A percentile compares a stretch with the other conserved stretches of the same genome.
Evolutionary conservation across 2,888 invertebrate genomes (phyloP).

Genomic region (Leptothorax acervorum): DNA sequence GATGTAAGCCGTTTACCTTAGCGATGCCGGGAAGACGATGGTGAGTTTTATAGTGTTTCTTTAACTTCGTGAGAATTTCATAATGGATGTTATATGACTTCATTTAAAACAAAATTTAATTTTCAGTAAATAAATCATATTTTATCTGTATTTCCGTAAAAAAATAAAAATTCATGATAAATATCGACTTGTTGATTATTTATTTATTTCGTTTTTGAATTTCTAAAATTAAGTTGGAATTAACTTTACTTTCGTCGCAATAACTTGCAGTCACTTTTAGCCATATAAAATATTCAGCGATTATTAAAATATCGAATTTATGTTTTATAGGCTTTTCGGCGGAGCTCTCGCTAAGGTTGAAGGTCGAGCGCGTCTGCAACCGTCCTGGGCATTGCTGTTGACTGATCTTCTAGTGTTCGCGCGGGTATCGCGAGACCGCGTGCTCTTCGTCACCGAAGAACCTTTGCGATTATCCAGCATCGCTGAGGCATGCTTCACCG

Average conservation of each 20-base stretch:
- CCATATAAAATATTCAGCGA: background rate
- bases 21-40: constrained; percentile 94
- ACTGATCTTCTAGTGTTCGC: constrained; percentile 94
- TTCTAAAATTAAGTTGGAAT: background rate
- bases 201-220: background rate
- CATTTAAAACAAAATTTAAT: background rate
- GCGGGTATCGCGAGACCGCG: constrained; percentile 94
- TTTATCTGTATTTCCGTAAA: background rate
- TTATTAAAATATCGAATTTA: background rate
- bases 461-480: constrained; percentile 92
- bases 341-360: constrained; percentile 94
- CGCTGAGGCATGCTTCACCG: constrained; percentile 94
- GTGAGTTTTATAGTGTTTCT: constrained; percentile 81
- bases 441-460: constrained; percentile 95
- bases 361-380: constrained; percentile 91
- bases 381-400: constrained; percentile 95
- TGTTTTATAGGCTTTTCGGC: constrained; percentile 89
- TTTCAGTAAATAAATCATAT: background rate
- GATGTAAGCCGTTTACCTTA: constrained; percentile 95
- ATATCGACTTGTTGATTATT: background rate
- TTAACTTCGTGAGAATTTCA: background rate
- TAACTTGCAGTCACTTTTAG: background rate
- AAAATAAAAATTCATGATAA: background rate
- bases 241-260: background rate
- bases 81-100: background rate